phyloP scores from a whole-genome alignment of 2,113 vertebrate genomes.

The Erinaceus europaeus region DNA sequence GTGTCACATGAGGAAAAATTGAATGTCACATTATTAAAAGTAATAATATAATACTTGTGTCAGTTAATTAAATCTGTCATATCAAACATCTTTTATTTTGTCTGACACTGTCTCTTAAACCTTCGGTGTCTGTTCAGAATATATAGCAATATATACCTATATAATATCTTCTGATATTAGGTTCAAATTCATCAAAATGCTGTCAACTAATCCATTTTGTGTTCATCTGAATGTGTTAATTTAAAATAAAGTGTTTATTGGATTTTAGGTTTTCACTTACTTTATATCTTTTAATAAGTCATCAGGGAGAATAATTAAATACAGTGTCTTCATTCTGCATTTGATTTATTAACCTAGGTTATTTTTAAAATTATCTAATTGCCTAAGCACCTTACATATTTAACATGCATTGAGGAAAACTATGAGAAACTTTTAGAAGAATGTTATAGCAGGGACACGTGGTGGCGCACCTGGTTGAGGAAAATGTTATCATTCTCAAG shows the following conservation, averaged over 20 bases:
- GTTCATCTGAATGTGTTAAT: not conserved
- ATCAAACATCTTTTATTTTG: conserved; percentile 58
- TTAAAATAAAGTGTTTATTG: not conserved
- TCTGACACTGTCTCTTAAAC: conserved; percentile 42
- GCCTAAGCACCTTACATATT: not conserved
- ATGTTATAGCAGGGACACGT: no score
- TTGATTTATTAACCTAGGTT: not conserved
- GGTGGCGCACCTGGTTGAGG: no score
- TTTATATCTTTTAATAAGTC: not conserved
- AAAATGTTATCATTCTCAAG: no score
- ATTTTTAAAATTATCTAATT: conserved; percentile 22
- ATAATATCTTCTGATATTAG: not conserved
- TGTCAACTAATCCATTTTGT: not conserved
- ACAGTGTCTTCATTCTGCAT: not conserved
- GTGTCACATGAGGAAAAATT: conserved; percentile 52
- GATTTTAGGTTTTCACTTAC: not conserved
- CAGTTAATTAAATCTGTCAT: conserved; percentile 77
- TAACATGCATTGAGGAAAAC: not conserved
- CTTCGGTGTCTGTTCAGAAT: conserved; percentile 21
- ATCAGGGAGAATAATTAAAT: not conserved
- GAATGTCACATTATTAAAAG: conserved; percentile 74
- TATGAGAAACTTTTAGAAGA: no score
- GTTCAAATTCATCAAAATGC: not conserved
- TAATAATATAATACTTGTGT: conserved; percentile 70
- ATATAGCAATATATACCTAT: not conserved